Evolutionary conservation across 2,888 invertebrate species (phyloP), one percentile per base, ranked within the genome.

Genomic region (Caprella mutica): DNA sequence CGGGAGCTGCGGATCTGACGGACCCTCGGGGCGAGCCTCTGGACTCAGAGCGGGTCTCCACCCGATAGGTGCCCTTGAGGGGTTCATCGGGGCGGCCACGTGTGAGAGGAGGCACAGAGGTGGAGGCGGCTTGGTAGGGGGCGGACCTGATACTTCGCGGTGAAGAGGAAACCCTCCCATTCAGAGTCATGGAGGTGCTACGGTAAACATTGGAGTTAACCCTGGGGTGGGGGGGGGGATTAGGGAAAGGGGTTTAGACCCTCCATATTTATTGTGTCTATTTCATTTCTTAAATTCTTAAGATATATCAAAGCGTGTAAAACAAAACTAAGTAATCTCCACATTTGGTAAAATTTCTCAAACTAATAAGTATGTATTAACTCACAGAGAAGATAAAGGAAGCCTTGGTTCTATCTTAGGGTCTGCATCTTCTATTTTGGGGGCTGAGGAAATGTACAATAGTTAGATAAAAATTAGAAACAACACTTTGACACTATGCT

Each of bases 41-140:
- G 79, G 77, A 44, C 81, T 81, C 73, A 87, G 88, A 54, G 87
- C 38, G 51, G 21, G 24, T 23, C 33, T 51, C 38, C 2, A 38
- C n/a, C 9, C 48, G n/a, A 21, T 48, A 30, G 17, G 6, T 21
- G 5, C 19, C 12, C 26, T 48, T 48, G 21, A 30, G n/a, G n/a
- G n/a, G 29, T 24, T 48, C 48, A 8, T 48, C 48, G 2, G 33
- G 30, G 6, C 30, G n/a, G 2, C 29, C 21, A 21, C 48, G 48
- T 4, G 19, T 23, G n/a, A 48, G 29, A 8, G 48, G 48, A 30
- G 48, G 48, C 19, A 48, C 48, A 5, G 48, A 48, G 14, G 48
- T 30, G 26, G 48, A 48, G 14, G 48, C 29, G 24, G 48, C 52
- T 14, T 61, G 55, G 52, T 62, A 44, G 24, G 60, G 59, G 26